Base-by-base conservation (phyloP, 1,140 invertebrate species). In the Wasmannia auropunctata region DNA sequence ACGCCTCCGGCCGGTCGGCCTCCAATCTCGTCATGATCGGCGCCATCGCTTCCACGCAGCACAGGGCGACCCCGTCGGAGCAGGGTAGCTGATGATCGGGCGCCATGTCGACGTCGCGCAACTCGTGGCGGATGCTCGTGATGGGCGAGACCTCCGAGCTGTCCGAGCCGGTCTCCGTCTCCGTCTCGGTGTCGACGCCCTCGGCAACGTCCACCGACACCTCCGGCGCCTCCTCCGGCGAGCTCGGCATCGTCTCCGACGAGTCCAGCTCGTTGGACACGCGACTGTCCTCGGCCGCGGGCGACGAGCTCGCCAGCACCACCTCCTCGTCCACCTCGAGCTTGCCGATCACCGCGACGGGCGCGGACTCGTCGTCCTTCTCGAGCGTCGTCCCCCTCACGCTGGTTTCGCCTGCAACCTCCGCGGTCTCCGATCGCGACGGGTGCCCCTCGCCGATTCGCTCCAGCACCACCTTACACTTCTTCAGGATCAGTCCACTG, bases 1-100 rank as follows among this genome's bases (percentile, higher is more conserved):
- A 95, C 10, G 93, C 87, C 56, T 95, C 93, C 7, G 94, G 94
- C 2, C 92, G 79, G 14, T 94, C 94, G 0, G 93, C 86, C 54
- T 93, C 93, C 5, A 95, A 72, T 80, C 94, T 93, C 22, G 92
- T 92, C 28, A 94, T 91, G 8, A 94, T 89, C 11, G 86, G 89
- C 28, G 86, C 80, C 19, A 85, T 56, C 40, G 90, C 70, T 0
- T 90, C 90, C 14, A 93, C 93, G 22, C 93, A 92, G 54, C 92
- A 93, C 6, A 86, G 70, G 6, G 88, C 87, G 67, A 93, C 93
- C 28, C 54, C 91, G 14, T 94, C 93, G 0, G 83, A 75, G 22
- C 91, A 90, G 0, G 81, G 70, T 25, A 70, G 77, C 6, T 91
- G 88, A 10, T 91, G 88, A 10, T 92, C 86, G 19, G 87, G 69